phyloP scores from a whole-genome alignment of 2,113 vertebrate species.

The Aphyosemion australe region DNA sequence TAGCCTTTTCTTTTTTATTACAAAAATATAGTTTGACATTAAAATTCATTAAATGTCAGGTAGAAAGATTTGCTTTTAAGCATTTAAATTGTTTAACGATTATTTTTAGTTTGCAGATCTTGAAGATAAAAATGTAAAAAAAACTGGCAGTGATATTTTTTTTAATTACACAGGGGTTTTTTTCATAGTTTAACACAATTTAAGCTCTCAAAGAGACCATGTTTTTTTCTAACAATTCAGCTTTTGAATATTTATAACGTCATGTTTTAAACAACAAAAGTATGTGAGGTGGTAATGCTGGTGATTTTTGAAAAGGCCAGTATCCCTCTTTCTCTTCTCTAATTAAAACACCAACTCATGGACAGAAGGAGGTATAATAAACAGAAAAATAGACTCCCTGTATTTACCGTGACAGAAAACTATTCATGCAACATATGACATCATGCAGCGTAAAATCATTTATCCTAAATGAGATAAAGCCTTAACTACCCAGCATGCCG shows the following conservation, averaged over 20 bases:
- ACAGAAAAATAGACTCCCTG: conserved; percentile 18
- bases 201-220: neutral
- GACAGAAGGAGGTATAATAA: conserved; percentile 37
- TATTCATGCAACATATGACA: conserved; percentile 12
- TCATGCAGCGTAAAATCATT: conserved; percentile 45
- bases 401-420: conserved; percentile 40
- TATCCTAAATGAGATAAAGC: conserved; percentile 43
- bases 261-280: neutral
- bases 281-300: conserved; percentile 33
- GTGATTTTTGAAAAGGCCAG: conserved; percentile 58
- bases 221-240: neutral
- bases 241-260: neutral
- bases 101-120: too few species aligned
- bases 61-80: too few species aligned
- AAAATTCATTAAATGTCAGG: too few species aligned
- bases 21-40: too few species aligned
- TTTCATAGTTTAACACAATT: neutral
- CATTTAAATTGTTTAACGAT: too few species aligned
- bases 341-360: conserved; percentile 26
- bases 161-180: neutral
- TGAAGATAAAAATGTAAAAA: too few species aligned
- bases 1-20: too few species aligned
- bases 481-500: conserved; percentile 16
- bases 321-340: conserved; percentile 16
- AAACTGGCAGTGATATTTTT: too few species aligned